These are phyloP conservation scores for Telmatherina bonti DNA, from an alignment of 2,797 vertebrate species.

Conservation along the genomic window DNA sequence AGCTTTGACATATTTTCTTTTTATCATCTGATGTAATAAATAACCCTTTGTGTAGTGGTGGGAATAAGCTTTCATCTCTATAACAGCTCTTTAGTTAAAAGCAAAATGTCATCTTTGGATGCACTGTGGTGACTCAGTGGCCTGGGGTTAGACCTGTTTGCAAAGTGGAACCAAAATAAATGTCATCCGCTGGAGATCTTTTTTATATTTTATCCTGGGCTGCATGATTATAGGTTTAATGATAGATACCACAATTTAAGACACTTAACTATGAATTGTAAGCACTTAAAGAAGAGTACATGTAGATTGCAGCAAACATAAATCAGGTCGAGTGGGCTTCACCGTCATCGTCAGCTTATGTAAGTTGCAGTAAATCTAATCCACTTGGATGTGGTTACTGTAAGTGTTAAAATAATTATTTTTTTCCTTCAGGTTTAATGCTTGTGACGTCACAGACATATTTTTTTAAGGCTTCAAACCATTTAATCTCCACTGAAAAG, in stretches of 20 bases:
- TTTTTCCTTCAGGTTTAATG: constrained; percentile 11
- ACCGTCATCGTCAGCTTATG: neutral
- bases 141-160: constrained; percentile 28
- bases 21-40: constrained; percentile 40
- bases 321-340: neutral
- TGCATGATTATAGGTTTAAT: neutral
- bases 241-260: neutral
- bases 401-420: constrained; percentile 6
- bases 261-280: neutral
- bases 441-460: constrained; percentile 13
- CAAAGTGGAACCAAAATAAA: constrained; percentile 18
- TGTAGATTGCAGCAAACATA: constrained; percentile 3
- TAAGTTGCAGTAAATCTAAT: constrained; percentile 27
- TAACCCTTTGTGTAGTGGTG: constrained; percentile 36
- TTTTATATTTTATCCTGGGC: neutral
- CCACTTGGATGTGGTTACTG: constrained; percentile 15
- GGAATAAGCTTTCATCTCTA: constrained; percentile 40
- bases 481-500: constrained; percentile 22
- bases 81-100: constrained; percentile 51
- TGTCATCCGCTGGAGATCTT: constrained; percentile 2
- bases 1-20: constrained; percentile 10
- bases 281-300: neutral
- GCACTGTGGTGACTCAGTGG: constrained; percentile 40
- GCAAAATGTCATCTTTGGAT: constrained; percentile 55
- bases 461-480: constrained; percentile 8